Evolutionary conservation across 1,140 invertebrate species (phyloP).

Genomic region (Luehdorfia chinensis): DNA sequence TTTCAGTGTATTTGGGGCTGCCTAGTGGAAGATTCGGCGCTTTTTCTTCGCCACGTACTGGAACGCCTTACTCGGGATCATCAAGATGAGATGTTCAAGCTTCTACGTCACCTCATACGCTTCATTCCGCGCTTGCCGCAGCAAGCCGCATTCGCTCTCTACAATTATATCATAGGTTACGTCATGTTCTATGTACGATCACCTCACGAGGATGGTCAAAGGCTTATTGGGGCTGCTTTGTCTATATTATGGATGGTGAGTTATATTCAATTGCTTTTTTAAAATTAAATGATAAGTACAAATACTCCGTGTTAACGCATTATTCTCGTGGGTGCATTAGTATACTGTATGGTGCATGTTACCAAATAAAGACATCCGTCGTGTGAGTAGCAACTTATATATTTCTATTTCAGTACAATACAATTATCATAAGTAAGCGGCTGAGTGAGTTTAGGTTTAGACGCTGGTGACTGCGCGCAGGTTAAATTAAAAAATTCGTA

Average conservation of each 20-base stretch:
- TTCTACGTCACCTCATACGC: slow-evolving; percentile 93
- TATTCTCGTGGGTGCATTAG: too few relatives aligned
- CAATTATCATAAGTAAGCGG: too few relatives aligned
- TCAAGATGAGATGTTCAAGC: slow-evolving; percentile 97
- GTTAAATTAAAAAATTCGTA: too few relatives aligned
- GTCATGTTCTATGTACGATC: slow-evolving; percentile 99
- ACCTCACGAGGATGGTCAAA: slow-evolving; percentile 95
- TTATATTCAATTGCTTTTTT: not conserved
- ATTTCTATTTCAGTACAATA: too few relatives aligned
- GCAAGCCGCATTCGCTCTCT: slow-evolving; percentile 98
- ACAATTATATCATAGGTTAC: slow-evolving; percentile 99
- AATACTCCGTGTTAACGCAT: too few relatives aligned
- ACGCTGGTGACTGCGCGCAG: too few relatives aligned
- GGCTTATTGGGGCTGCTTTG: slow-evolving; percentile 94
- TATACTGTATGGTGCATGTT: too few relatives aligned
- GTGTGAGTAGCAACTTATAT: too few relatives aligned
- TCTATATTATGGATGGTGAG: slow-evolving; percentile 97
- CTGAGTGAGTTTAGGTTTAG: too few relatives aligned
- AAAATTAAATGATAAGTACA: too few relatives aligned
- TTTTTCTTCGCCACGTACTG: slow-evolving; percentile 97
- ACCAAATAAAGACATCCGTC: too few relatives aligned
- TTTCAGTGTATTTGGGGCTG: slow-evolving; percentile 96
- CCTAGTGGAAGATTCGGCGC: slow-evolving; percentile 97
- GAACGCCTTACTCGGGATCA: slow-evolving; percentile 97
- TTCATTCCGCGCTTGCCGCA: slow-evolving; percentile 96